Conservation (phyloP, 2,888 invertebrate genomes). For the Petrolisthes cinctipes region DNA sequence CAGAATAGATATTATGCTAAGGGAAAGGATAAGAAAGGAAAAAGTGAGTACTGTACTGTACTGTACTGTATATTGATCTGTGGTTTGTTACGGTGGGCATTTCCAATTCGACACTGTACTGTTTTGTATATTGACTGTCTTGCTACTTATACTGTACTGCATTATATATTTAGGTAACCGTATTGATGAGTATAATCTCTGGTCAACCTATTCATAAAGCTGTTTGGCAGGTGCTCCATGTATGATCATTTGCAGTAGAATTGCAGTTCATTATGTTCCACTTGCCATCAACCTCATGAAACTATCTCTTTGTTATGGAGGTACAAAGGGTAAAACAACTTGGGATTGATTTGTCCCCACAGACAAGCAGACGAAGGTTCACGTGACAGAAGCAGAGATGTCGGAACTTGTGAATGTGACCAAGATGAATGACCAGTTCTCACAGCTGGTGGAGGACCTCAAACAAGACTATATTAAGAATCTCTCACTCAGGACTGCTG, state of each 20-base stretch:
- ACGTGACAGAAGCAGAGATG: conserved; percentile 68
- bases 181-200: too few species aligned
- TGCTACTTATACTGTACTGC: too few species aligned
- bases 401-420: conserved; percentile 68
- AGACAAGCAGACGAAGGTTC: conserved; percentile 64
- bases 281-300: conserved; percentile 13
- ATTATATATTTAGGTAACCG: too few species aligned
- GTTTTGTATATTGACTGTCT: too few species aligned
- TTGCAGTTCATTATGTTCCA: conserved; percentile 17
- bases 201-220: background rate
- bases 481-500: conserved; percentile 68
- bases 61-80: background rate
- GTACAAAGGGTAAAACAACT: background rate
- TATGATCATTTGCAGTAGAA: background rate
- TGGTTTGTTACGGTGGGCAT: background rate
- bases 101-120: too few species aligned
- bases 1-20: conserved; percentile 43
- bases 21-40: conserved; percentile 46
- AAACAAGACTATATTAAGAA: conserved; percentile 69
- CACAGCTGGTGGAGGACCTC: conserved; percentile 68
- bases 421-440: conserved; percentile 67
- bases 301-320: background rate
- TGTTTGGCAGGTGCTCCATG: background rate
- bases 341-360: background rate
- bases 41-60: conserved; percentile 22